These are phyloP conservation scores for Tethya wilhelma DNA, from an alignment of 37 sponge, comb jelly and placozoan species.

Conservation along the genomic window DNA sequence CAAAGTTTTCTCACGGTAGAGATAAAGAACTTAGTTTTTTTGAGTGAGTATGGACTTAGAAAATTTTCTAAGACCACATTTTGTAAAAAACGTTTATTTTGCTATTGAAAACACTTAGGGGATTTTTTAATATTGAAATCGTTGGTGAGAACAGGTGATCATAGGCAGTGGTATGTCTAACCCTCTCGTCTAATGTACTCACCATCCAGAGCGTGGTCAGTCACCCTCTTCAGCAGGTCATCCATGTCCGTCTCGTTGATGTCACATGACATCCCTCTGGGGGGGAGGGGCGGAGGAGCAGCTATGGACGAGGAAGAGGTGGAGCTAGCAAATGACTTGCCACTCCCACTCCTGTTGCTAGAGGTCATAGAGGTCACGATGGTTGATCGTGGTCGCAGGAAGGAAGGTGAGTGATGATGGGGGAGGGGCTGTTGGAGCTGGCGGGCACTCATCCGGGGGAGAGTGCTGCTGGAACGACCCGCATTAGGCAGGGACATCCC, in stretches of 20 bases:
- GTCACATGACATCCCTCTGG: background rate
- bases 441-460: slow-evolving; percentile 49
- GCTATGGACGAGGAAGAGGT: background rate
- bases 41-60: too few species aligned
- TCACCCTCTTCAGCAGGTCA: slow-evolving; percentile 68
- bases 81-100: too few species aligned
- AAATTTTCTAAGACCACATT: too few species aligned
- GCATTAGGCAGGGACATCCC: slow-evolving; percentile 24
- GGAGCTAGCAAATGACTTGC: background rate
- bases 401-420: slow-evolving; percentile 13
- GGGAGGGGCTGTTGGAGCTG: slow-evolving; percentile 53
- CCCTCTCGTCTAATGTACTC: background rate
- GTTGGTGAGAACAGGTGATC: too few species aligned
- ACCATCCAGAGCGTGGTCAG: slow-evolving; percentile 58
- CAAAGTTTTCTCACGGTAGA: too few species aligned
- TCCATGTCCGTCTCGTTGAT: slow-evolving; percentile 60
- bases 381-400: slow-evolving; percentile 11
- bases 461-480: slow-evolving; percentile 47
- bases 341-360: background rate
- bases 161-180: too few species aligned
- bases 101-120: too few species aligned
- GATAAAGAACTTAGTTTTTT: too few species aligned
- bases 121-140: too few species aligned
- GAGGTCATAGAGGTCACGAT: background rate
- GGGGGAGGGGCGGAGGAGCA: slow-evolving; percentile 25